Base-by-base conservation (phyloP, 1,140 invertebrate genomes). In the Panulirus ornatus region DNA sequence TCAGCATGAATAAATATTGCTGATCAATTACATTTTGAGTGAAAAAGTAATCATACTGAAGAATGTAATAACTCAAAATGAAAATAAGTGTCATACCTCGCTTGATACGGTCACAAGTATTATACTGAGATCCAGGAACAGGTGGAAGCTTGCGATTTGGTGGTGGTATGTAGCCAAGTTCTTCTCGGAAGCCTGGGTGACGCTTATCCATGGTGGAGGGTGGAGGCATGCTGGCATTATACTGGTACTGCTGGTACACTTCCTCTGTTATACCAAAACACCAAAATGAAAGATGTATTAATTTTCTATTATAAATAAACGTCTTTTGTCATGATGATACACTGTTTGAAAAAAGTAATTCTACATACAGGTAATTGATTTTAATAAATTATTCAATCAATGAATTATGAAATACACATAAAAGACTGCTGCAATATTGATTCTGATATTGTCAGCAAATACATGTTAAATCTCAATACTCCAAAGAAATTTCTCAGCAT, bases 71-170 rank as follows among this genome's bases (percentile, higher is more conserved):
- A 63, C 30, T 36, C 2, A 70, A 38, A 36, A 70, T 30, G 40
- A 71, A 5, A n/a, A 44, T 51, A n/a, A 19, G 38, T 14, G 11
- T 47, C 92, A 63, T 73, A 92, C 92, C 92, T 85, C 92, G 85
- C 95, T 98, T 98, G 95, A 98, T 97, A 93, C 97, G 95, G 95
- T 98, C 97, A 94, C 97, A 98, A 40, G 97, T 98, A 94, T 97
- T 98, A 94, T 98, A 98, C 63, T 93, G 92, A 94, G 98, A 97
- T 86, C 97, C 97, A 58, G 97, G 97, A 2, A 98, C 97, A 16
- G 97, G 97, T 11, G 97, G 97, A 70, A 98, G 95, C 94, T 98
- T 98, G 90, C 97, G 95, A 94, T 98, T 98, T 51, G 97, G 97
- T 42, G 97, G 97, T 0, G 97, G 97, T 93, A 98, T 98, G 94